A percentile compares a stretch with the other conserved stretches of the same genome.
Evolutionary conservation across 2,888 invertebrate species (phyloP).

Genomic region (Chymomyza procnemis): DNA sequence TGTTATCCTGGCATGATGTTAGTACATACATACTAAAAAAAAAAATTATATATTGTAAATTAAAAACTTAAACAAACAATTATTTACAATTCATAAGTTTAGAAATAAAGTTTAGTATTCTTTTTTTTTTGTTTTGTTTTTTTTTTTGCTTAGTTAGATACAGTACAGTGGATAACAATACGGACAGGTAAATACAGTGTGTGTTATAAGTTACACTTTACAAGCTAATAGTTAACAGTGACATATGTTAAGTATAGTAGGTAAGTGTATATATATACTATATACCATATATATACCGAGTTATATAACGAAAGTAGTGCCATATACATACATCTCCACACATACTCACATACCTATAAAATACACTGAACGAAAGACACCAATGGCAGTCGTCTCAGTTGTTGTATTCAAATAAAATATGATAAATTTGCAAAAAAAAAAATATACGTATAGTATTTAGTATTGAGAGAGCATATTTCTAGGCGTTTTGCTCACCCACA

Average conservation of each 20-base stretch:
- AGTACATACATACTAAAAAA: too few relatives aligned
- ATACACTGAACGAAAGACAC: neutral
- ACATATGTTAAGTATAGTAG: neutral
- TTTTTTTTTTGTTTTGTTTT: neutral
- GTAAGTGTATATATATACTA: too few relatives aligned
- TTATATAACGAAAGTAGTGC: neutral
- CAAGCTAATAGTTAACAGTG: neutral
- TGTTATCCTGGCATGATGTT: neutral
- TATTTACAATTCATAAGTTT: neutral
- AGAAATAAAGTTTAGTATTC: neutral
- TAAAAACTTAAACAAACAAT: neutral
- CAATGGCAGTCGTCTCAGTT: neutral
- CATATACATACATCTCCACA: neutral
- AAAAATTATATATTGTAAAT: neutral
- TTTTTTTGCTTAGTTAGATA: neutral
- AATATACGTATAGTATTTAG: neutral
- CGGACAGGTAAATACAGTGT: neutral
- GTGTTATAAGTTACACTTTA: neutral
- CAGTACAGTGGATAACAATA: neutral
- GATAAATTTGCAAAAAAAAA: neutral
- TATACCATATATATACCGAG: neutral
- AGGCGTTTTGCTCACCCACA: neutral
- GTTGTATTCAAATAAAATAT: neutral
- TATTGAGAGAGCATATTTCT: too few relatives aligned
- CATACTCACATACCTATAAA: neutral